Percentiles rank a stretch among this genome's conserved stretches.
phyloP scores from a whole-genome alignment of 2,797 vertebrate species.

The Antennarius maculatus region DNA sequence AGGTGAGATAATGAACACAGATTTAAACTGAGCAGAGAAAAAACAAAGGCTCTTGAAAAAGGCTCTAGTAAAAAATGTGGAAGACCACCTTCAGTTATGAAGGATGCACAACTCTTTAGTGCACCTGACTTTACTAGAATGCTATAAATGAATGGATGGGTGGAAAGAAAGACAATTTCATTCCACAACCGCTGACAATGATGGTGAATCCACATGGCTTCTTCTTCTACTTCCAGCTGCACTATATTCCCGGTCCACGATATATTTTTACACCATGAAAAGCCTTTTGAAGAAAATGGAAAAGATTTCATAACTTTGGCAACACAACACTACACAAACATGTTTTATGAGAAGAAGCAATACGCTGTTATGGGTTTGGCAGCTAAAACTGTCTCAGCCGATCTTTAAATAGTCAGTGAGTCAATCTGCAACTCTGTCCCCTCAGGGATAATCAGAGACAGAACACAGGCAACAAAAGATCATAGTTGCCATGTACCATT shows the following conservation, averaged over 20 bases:
- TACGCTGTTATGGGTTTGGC: neutral
- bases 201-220: neutral
- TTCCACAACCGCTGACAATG: constrained; percentile 42
- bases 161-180: constrained; percentile 37
- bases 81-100: too few relatives aligned
- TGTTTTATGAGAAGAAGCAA: neutral
- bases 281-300: too few relatives aligned
- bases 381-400: neutral
- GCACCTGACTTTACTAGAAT: too few relatives aligned
- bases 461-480: constrained; percentile 37
- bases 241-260: neutral
- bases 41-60: constrained; percentile 1
- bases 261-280: neutral
- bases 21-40: constrained; percentile 25
- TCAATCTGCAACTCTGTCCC: constrained; percentile 23
- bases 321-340: too few relatives aligned
- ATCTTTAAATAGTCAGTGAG: constrained; percentile 22
- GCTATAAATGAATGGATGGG: constrained; percentile 13
- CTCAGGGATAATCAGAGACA: constrained; percentile 9
- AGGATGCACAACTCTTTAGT: too few relatives aligned
- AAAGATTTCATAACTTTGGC: neutral
- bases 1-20: constrained; percentile 14
- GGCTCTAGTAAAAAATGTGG: too few relatives aligned
- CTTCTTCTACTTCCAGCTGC: neutral
- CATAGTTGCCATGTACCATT: constrained; percentile 29